These are phyloP conservation scores for Psittacula cyanocephala DNA, from an alignment of 2,113 vertebrate genomes.

Conservation along the genomic window DNA sequence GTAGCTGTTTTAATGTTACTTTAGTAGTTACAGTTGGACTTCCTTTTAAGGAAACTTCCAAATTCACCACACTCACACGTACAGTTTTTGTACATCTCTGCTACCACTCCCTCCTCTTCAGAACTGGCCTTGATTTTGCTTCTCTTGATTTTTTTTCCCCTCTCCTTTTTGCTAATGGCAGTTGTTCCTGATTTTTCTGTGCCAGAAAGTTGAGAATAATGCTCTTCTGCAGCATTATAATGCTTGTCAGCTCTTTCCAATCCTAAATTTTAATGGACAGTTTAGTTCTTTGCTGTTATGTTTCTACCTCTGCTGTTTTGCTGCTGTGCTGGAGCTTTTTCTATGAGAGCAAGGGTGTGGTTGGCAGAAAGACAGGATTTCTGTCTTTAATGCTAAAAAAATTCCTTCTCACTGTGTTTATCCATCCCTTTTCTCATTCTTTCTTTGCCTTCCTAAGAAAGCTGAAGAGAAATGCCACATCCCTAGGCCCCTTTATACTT, in stretches of 20 bases:
- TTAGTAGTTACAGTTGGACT: background rate
- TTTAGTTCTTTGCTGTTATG: constrained; percentile 23
- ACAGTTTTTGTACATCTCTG: background rate
- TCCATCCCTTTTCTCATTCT: background rate
- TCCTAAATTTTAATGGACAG: constrained; percentile 42
- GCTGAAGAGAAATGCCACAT: constrained; percentile 10
- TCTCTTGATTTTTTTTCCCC: background rate
- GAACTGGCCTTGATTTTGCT: constrained; percentile 9
- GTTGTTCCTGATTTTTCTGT: background rate
- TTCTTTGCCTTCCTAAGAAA: constrained; percentile 11
- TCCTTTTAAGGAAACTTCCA: background rate
- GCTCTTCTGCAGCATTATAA: background rate
- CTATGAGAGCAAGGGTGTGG: background rate
- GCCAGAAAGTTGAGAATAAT: constrained; percentile 27
- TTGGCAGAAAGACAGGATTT: constrained; percentile 31
- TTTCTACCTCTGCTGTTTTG: constrained; percentile 10
- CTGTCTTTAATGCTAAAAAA: constrained; percentile 20
- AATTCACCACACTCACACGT: background rate
- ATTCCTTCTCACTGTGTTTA: background rate
- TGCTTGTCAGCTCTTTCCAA: constrained; percentile 48
- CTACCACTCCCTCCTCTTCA: background rate
- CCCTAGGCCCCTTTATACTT: constrained; percentile 37
- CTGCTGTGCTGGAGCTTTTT: constrained; percentile 41
- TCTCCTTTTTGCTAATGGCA: background rate
- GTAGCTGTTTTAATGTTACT: background rate